These are phyloP conservation scores for Drosophila nikananu DNA, from an alignment of 1,140 invertebrate genomes.

Conservation along the genomic window DNA sequence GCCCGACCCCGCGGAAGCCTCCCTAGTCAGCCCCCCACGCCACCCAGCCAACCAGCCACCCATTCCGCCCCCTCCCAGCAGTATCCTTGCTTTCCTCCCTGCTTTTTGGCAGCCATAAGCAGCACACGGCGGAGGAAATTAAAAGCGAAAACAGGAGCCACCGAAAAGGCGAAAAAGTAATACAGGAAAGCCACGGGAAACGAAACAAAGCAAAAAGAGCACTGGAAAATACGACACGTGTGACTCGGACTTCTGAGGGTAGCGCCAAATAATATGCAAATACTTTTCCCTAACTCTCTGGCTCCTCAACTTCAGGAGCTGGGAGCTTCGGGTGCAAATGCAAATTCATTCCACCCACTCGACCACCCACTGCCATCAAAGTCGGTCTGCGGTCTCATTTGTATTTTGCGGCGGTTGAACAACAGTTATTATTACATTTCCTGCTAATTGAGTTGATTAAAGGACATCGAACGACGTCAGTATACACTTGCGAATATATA, in stretches of 20 bases:
- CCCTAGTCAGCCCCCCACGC: too few species aligned
- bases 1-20: constrained; percentile 1
- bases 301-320: constrained; percentile 7
- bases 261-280: constrained; percentile 77
- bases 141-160: constrained; percentile 69
- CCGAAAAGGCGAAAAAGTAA: constrained; percentile 47
- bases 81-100: constrained; percentile 31
- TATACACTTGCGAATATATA: constrained; percentile 6
- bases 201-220: constrained; percentile 21
- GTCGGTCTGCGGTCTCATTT: constrained; percentile 64
- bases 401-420: constrained; percentile 57
- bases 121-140: constrained; percentile 74
- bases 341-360: constrained; percentile 53
- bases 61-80: neutral
- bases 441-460: constrained; percentile 79
- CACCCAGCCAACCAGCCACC: constrained; percentile 1
- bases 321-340: constrained; percentile 35
- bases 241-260: constrained; percentile 61
- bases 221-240: constrained; percentile 44
- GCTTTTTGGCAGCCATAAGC: constrained; percentile 69
- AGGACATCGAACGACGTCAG: constrained; percentile 56
- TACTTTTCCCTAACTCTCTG: constrained; percentile 58
- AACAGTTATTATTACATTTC: constrained; percentile 74
- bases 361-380: constrained; percentile 11
- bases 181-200: constrained; percentile 40